Percentiles rank a stretch among this genome's conserved stretches.
Conservation (phyloP, 2,888 invertebrate species). For the Hetaerina titia region DNA sequence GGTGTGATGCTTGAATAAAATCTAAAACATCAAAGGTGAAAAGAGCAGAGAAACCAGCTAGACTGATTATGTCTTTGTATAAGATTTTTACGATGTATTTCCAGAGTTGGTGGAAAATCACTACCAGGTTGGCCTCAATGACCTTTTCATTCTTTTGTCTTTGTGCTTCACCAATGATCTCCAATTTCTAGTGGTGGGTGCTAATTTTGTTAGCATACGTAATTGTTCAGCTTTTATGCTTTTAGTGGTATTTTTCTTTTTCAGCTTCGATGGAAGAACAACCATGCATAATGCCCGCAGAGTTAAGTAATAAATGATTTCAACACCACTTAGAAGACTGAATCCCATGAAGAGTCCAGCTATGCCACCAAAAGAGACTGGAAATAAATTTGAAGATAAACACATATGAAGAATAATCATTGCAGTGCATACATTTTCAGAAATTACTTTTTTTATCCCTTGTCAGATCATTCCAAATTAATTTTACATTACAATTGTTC, state of each 20-base stretch:
- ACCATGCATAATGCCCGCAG: conserved; percentile 84
- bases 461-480: too few species aligned
- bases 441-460: too few species aligned
- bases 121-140: background rate
- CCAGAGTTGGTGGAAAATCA: background rate
- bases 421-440: background rate
- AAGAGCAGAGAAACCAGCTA: too few species aligned
- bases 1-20: too few species aligned
- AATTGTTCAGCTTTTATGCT: background rate
- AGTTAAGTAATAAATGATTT: conserved; percentile 88
- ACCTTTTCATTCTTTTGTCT: background rate
- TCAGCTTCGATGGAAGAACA: conserved; percentile 76
- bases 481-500: too few species aligned
- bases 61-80: too few species aligned
- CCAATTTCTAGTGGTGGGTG: background rate
- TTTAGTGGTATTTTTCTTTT: conserved; percentile 73
- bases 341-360: conserved; percentile 84
- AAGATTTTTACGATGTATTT: background rate
- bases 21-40: too few species aligned
- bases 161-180: background rate
- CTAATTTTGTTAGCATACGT: background rate
- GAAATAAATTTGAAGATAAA: conserved; percentile 70
- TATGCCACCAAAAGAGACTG: conserved; percentile 82
- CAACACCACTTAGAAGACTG: conserved; percentile 87
- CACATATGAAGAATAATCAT: background rate